These are phyloP conservation scores for Rhabdomys dilectus DNA, from an alignment of 2,113 vertebrate species.

Conservation along the genomic window DNA sequence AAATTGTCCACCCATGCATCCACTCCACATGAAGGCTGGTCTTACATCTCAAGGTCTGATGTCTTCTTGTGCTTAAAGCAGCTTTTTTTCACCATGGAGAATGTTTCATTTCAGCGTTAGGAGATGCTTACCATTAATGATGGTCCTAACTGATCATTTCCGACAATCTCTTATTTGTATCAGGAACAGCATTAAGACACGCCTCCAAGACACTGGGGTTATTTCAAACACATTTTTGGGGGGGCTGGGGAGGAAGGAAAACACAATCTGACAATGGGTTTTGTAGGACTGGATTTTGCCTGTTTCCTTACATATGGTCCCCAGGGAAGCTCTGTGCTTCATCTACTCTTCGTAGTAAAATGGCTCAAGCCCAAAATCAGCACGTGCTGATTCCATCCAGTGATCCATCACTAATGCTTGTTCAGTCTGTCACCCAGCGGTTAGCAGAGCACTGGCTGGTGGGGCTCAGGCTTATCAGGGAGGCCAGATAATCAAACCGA, in stretches of 20 bases:
- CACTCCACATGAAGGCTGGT: conserved; percentile 38
- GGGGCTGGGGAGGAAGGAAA: neutral
- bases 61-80: conserved; percentile 19
- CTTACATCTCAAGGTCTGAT: conserved; percentile 47
- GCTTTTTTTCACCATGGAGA: conserved; percentile 1
- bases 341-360: neutral
- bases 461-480: neutral
- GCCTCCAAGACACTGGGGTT: neutral
- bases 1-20: neutral
- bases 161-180: neutral
- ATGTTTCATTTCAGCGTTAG: neutral
- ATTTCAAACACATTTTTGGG: neutral
- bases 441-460: neutral
- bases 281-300: neutral
- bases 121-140: neutral
- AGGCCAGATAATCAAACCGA: neutral
- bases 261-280: neutral
- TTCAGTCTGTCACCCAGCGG: too few relatives aligned
- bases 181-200: neutral
- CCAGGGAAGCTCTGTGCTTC: neutral
- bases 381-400: neutral
- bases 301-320: neutral
- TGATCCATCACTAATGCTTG: neutral
- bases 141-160: neutral
- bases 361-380: neutral